Evolutionary conservation across 2,888 invertebrate species (phyloP).

Genomic region (Synergus itoensis): DNA sequence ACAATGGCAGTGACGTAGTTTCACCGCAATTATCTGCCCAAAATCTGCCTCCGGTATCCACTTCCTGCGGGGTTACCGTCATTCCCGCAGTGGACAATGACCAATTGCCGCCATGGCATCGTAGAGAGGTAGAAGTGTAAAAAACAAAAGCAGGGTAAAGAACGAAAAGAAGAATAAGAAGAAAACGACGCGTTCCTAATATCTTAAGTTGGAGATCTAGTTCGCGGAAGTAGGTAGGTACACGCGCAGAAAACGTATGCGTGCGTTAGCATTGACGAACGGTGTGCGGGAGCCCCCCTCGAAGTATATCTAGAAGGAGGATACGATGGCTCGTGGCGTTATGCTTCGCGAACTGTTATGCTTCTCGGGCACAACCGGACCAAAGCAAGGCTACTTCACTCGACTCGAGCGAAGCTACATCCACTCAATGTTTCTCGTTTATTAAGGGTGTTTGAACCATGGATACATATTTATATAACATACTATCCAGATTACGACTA

Average conservation of each 20-base stretch:
- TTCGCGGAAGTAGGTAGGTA: conserved; percentile 71
- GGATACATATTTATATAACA: neutral
- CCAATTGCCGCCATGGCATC: conserved; percentile 70
- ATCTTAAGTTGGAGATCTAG: conserved; percentile 72
- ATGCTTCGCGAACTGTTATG: conserved; percentile 77
- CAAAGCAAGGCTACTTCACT: conserved; percentile 74
- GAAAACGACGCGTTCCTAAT: conserved; percentile 65
- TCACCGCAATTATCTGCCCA: conserved; percentile 70
- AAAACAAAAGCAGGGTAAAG: conserved; percentile 43
- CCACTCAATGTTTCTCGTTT: conserved; percentile 43
- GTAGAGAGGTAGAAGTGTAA: conserved; percentile 27
- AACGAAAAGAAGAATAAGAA: conserved; percentile 47
- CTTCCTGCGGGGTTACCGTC: conserved; percentile 65
- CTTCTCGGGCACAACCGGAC: conserved; percentile 76
- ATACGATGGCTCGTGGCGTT: conserved; percentile 77
- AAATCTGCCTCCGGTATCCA: conserved; percentile 64
- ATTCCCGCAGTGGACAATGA: conserved; percentile 70
- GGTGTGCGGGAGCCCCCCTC: conserved; percentile 49
- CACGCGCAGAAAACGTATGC: conserved; percentile 59
- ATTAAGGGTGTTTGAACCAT: conserved; percentile 13
- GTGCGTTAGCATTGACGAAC: conserved; percentile 52
- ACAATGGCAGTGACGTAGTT: conserved; percentile 61
- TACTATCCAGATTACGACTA: neutral
- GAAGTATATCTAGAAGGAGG: conserved; percentile 73
- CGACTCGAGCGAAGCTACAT: conserved; percentile 57